Base-by-base conservation (phyloP, 2,113 vertebrate genomes). In the Noturus placidus region DNA sequence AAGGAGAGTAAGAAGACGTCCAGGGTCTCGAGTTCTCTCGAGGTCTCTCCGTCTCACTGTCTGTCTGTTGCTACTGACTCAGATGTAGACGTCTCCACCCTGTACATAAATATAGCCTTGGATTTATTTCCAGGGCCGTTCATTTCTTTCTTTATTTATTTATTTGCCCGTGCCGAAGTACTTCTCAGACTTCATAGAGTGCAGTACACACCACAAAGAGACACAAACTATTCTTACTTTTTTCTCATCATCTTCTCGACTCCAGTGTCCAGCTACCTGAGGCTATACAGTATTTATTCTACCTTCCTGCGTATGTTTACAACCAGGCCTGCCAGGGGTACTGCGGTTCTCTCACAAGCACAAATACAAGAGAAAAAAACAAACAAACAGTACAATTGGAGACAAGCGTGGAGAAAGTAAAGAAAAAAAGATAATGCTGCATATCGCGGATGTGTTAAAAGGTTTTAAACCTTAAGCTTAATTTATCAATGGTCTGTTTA, bases 221-320 rank as follows among this genome's bases (percentile, higher is more conserved):
- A 72, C 56, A 38, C 35, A 61, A 77, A 52, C 84, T 78, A 22
- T 78, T 79, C 74, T 79, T 13, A 8, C 35, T 63, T 63, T 8
- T 5, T 86, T 72, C 50, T 78, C 22, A 61, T 85, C 69, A 85
- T 56, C 15, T 52, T 63, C 84, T 78, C 57, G 27, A 54, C 59
- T 79, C 59, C 59, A 78, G 84, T 65, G 61, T 59, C 77, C 30
- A 27, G 85, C 74, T 54, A 80, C 76, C 50, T 80, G 76, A 85
- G 69, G 54, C 52, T 85, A 35, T 80, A 80, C 63, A 69, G n/a
- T 86, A 50, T 56, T 78, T 80, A 65, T 67, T 54, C 59, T 17
- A 25, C 20, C 35, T 22, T 80, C 46, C 59, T 50, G 65, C 83
- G 33, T 74, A 56, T 80, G 76, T 74, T 87, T 74, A 87, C 72